Conservation (phyloP, 1,140 invertebrate genomes). For the Bombus fervidus region DNA sequence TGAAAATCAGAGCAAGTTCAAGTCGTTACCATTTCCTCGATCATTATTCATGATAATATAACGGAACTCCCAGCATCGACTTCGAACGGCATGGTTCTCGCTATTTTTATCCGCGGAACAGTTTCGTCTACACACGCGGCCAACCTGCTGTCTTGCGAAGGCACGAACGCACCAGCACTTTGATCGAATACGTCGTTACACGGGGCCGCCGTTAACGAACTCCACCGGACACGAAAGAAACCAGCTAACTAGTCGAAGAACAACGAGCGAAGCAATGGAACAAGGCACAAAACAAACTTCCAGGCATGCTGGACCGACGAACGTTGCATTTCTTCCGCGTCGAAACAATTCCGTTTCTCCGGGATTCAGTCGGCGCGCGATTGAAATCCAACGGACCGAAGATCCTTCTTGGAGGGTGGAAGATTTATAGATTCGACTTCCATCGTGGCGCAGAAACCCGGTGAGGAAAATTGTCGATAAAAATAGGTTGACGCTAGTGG, state of each 20-base stretch:
- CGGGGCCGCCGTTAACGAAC: conserved; percentile 33
- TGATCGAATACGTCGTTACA: conserved; percentile 49
- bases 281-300: conserved; percentile 40
- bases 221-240: conserved; percentile 13
- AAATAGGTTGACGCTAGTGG: background rate
- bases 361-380: background rate
- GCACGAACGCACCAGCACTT: background rate
- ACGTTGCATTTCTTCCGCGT: conserved; percentile 25
- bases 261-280: background rate
- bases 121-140: conserved; percentile 1
- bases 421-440: conserved; percentile 13
- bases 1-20: background rate
- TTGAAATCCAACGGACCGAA: conserved; percentile 25
- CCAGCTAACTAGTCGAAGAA: conserved; percentile 36
- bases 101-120: conserved; percentile 14
- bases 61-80: no score
- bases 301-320: conserved; percentile 21
- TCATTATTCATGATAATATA: background rate
- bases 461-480: background rate
- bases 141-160: conserved; percentile 2
- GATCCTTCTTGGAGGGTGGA: background rate
- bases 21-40: background rate
- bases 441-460: no score
- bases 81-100: background rate
- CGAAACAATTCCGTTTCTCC: conserved; percentile 29